phyloP scores from a whole-genome alignment of 2,888 invertebrate species.

The Nomada ruficornis region DNA sequence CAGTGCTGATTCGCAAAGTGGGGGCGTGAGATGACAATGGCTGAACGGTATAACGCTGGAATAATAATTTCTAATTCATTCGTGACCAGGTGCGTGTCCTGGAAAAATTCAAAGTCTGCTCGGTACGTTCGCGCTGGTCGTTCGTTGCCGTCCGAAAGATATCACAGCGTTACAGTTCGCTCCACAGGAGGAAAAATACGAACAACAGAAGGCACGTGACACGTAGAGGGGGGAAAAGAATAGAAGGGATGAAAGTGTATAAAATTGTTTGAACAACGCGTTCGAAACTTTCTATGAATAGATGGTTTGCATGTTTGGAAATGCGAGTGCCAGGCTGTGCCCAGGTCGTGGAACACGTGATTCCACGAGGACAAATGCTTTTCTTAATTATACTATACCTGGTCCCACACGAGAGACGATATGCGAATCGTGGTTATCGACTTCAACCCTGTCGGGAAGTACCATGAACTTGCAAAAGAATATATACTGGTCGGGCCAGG shows the following conservation, averaged over 20 bases:
- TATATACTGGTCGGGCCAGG: conserved; percentile 32
- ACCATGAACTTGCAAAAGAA: conserved; percentile 60
- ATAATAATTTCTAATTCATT: conserved; percentile 68
- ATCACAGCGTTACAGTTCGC: conserved; percentile 39
- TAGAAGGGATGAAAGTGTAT: neutral
- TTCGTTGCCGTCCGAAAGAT: conserved; percentile 61
- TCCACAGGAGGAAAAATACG: conserved; percentile 15
- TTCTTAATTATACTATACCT: conserved; percentile 63
- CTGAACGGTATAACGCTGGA: conserved; percentile 28
- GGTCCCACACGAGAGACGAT: conserved; percentile 50
- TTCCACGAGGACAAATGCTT: conserved; percentile 40
- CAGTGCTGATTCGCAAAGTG: conserved; percentile 10
- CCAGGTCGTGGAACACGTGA: conserved; percentile 41
- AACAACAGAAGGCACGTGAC: neutral
- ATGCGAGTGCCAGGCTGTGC: conserved; percentile 65
- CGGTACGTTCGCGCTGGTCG: neutral
- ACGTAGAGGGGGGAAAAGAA: conserved; percentile 6
- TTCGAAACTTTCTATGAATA: conserved; percentile 34
- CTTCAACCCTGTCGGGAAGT: conserved; percentile 28
- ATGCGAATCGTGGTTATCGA: conserved; percentile 44
- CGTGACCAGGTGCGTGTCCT: conserved; percentile 30
- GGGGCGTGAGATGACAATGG: conserved; percentile 44
- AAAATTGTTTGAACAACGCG: conserved; percentile 51
- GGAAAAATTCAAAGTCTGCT: conserved; percentile 47
- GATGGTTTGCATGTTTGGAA: conserved; percentile 53